Evolutionary conservation across 1,140 invertebrate species (phyloP).

Genomic region (Drosophila equinoxialis): DNA sequence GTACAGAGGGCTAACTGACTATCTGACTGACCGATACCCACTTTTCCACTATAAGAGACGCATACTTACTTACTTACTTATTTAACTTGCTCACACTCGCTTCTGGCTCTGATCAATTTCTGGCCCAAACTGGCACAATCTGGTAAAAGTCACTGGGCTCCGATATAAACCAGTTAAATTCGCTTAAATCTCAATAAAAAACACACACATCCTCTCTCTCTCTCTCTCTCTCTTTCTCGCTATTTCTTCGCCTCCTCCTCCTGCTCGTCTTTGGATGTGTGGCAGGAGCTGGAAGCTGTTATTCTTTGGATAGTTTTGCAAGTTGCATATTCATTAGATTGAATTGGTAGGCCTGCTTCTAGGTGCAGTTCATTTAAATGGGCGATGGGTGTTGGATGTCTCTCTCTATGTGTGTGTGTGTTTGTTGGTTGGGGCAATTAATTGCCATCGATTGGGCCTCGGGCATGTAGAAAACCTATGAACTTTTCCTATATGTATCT

Average conservation of each 20-base stretch:
- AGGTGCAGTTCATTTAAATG: slow-evolving; percentile 36
- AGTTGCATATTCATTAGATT: slow-evolving; percentile 12
- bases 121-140: slow-evolving; percentile 70
- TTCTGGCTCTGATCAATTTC: slow-evolving; percentile 43
- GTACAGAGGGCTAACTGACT: background rate
- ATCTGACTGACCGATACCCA: background rate
- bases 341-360: slow-evolving; percentile 11
- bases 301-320: slow-evolving; percentile 44
- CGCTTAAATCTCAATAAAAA: slow-evolving; percentile 63
- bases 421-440: slow-evolving; percentile 23
- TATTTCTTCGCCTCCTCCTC: slow-evolving; percentile 6
- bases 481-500: slow-evolving; percentile 8
- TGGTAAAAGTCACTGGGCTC: slow-evolving; percentile 52
- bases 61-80: background rate
- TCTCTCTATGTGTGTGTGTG: slow-evolving; percentile 1
- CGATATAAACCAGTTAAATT: slow-evolving; percentile 79
- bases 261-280: slow-evolving; percentile 4
- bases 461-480: slow-evolving; percentile 5
- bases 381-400: slow-evolving; percentile 36
- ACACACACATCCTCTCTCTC: slow-evolving; percentile 14
- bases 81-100: background rate
- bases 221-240: slow-evolving; percentile 16
- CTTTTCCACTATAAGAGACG: background rate
- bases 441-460: slow-evolving; percentile 37
- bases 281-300: slow-evolving; percentile 37